Conservation (phyloP, 1,140 invertebrate genomes). For the Phymorhynchus buccinoides region DNA sequence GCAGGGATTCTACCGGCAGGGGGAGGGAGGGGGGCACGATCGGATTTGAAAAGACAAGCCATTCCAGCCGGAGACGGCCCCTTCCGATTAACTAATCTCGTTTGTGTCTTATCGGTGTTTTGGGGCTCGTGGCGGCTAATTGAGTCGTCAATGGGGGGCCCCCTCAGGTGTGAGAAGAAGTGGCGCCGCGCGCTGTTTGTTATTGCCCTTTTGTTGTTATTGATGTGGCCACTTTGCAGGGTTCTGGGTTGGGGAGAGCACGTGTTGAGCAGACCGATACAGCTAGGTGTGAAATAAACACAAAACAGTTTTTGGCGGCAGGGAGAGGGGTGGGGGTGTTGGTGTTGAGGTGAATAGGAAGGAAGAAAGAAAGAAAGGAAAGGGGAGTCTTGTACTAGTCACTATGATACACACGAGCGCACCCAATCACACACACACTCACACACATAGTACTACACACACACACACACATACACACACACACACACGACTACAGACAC, state of each 20-base stretch:
- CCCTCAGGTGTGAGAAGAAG: constrained; percentile 9
- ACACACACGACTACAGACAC: too few species aligned
- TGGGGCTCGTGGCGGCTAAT: neutral
- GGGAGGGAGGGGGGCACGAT: neutral
- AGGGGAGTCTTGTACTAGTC: too few species aligned
- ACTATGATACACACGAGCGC: too few species aligned
- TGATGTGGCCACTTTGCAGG: neutral
- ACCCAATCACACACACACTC: too few species aligned
- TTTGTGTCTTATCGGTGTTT: constrained; percentile 28
- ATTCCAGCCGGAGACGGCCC: constrained; percentile 2
- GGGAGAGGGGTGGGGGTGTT: too few species aligned
- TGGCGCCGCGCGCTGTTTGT: neutral
- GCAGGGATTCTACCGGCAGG: neutral
- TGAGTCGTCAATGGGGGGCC: neutral
- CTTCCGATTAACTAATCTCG: constrained; percentile 25
- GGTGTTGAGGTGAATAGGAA: too few species aligned
- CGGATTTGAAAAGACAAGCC: neutral
- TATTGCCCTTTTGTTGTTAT: neutral
- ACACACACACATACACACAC: too few species aligned
- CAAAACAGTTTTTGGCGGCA: too few species aligned
- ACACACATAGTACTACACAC: too few species aligned
- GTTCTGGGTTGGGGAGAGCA: neutral
- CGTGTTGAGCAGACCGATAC: neutral
- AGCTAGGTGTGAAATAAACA: too few species aligned
- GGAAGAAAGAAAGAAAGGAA: too few species aligned